Evolutionary conservation across 2,888 invertebrate genomes (phyloP), one percentile per base, ranked within the genome.

Genomic region (Lottia scabra): DNA sequence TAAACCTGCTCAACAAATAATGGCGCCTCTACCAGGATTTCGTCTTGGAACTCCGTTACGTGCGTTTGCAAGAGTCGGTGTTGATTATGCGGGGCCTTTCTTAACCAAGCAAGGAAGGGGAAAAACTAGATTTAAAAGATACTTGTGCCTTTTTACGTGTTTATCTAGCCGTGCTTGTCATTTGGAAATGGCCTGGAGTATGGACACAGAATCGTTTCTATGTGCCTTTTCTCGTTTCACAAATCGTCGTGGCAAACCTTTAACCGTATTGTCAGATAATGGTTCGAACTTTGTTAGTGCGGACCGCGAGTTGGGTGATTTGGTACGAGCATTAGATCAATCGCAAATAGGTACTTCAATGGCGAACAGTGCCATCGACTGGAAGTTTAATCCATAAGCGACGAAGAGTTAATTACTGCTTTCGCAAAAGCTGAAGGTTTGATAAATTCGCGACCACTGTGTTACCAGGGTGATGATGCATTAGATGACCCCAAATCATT

Each of bases 311-410:
- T 26, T 78, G 16, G 48, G 65, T 45, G 69, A 46, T 26, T 63
- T 68, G 4, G 15, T 78, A 4, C 19, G 63, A 8, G 68, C 68
- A 10, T 46, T 80, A 1, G 38, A 72, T n/a, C 63, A 70, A 6
- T 10, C n/a, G 19, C 16, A 64, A n/a, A 63, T 78, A 16, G 23
- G 45, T 15, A 38, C 56, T 15, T 65, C 0, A 30, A 27, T 81
- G n/a, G 65, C 78, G 0, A 68, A 65, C 6, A 72, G 79, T 6
- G 74, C 75, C 1, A 81, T 83, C 12, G 65, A 75, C 4, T 89
- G 87, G 87, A 78, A 86, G 45, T 90, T 88, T 67, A 85, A 80
- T 19, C 87, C 87, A 62, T 70, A 27, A 19, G 23, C 3, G 69
- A 73, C 10, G 30, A 23, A n/a, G 70, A 62, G 8, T 44, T 70